These are phyloP conservation scores for Dipodomys ordii DNA, from an alignment of 2,113 vertebrate genomes.

Conservation along the genomic window DNA sequence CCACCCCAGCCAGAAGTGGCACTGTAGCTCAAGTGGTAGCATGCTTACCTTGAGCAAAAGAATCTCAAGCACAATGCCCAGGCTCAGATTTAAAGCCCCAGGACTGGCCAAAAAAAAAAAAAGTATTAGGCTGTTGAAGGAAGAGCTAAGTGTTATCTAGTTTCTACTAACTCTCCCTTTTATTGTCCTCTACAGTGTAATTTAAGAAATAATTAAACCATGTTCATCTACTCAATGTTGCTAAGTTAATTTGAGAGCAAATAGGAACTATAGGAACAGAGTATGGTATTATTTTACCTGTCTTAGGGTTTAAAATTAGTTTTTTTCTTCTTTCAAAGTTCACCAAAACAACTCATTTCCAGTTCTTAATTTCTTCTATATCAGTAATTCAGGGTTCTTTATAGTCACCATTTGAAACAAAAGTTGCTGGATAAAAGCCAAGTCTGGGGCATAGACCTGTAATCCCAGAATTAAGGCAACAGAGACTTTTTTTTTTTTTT, in stretches of 20 bases:
- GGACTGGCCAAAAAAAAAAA: background rate
- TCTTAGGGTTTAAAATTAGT: slow-evolving; percentile 17
- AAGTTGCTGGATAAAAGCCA: background rate
- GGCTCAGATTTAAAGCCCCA: background rate
- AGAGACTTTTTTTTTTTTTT: background rate
- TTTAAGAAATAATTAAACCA: background rate
- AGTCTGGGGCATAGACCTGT: too few species aligned
- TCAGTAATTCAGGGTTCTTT: background rate
- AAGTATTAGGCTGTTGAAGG: background rate
- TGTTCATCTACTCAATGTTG: background rate
- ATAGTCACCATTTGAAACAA: slow-evolving; percentile 2
- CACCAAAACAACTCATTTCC: too few species aligned
- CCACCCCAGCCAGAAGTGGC: too few species aligned
- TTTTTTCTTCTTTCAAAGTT: too few species aligned
- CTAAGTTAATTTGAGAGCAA: slow-evolving; percentile 11
- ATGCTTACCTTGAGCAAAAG: too few species aligned
- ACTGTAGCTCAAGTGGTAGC: too few species aligned
- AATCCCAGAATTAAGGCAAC: background rate
- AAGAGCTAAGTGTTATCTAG: background rate
- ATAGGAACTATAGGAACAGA: background rate
- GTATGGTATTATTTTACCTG: slow-evolving; percentile 34
- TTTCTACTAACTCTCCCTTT: background rate
- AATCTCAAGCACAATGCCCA: too few species aligned
- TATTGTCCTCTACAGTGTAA: background rate
- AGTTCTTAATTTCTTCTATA: too few species aligned